Base-by-base conservation (phyloP, 2,888 invertebrate species). In the Drosophila pegasa region DNA sequence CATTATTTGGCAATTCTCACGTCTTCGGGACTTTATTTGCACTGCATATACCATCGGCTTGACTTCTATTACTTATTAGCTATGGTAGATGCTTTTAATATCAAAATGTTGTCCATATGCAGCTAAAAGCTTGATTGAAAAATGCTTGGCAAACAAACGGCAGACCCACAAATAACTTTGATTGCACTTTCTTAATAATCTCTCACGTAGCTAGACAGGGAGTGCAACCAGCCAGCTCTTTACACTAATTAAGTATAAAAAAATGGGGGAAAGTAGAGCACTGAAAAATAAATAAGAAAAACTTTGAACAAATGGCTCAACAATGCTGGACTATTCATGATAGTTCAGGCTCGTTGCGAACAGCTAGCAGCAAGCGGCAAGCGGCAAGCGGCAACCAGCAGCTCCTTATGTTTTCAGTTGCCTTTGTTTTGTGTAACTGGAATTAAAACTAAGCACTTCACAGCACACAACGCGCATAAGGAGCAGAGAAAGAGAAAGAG, bases 381-480 rank as follows among this genome's bases (percentile, higher is more conserved):
- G 43, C 25, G 50, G 33, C 40, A 35, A 40, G 27, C 50, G 57
- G 66, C 40, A 25, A 25, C 27, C 25, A 48, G 48, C 43, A 55
- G 58, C 68, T 74, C 59, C 78, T 67, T 66, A 62, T 62, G 67
- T 43, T 64, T 62, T 59, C 47, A 20, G 43, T 22, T 33, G 75
- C 52, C 70, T 72, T 87, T 87, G 79, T 85, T 78, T 78, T 76
- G 54, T 50, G 47, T 51, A 66, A 54, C 71, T 55, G 71, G 69
- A 76, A 87, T 81, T 87, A 85, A 87, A 78, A 87, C 71, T 81
- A 84, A 87, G 85, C 74, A 79, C 86, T 87, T 87, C 66, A 60
- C 55, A 71, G 77, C 82, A 79, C 82, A 78, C 85, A 79, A 68
- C 58, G 63, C 58, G 56, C 85, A 87, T 81, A 78, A 84, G 69